Evolutionary conservation across 2,888 invertebrate species (phyloP).

Genomic region (Neelides folsomi): DNA sequence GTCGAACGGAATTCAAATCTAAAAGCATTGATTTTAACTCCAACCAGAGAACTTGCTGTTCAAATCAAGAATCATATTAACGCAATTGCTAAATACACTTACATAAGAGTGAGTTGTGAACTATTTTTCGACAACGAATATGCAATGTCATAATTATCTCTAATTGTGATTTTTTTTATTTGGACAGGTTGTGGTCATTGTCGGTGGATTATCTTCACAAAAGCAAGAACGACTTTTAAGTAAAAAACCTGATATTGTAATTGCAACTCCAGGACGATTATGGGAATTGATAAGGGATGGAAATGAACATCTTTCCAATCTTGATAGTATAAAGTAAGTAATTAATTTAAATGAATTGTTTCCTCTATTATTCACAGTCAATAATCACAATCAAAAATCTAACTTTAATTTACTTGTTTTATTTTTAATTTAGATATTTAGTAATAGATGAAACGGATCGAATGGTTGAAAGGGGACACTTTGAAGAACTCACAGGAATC

Average conservation of each 20-base stretch:
- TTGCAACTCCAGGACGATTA: slow-evolving; percentile 91
- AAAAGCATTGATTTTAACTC: slow-evolving; percentile 78
- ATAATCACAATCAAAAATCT: too few relatives aligned
- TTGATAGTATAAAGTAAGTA: slow-evolving; percentile 53
- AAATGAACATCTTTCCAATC: slow-evolving; percentile 58
- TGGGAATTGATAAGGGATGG: slow-evolving; percentile 84
- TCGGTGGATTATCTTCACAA: slow-evolving; percentile 86
- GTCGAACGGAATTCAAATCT: slow-evolving; percentile 39
- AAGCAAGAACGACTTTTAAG: slow-evolving; percentile 81
- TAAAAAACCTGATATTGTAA: slow-evolving; percentile 78
- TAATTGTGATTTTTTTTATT: not conserved
- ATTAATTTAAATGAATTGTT: not conserved
- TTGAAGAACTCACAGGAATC: slow-evolving; percentile 72
- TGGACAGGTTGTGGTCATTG: slow-evolving; percentile 59
- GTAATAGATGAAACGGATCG: slow-evolving; percentile 98
- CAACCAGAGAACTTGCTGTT: slow-evolving; percentile 89
- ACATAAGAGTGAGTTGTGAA: slow-evolving; percentile 46
- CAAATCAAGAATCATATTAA: slow-evolving; percentile 80
- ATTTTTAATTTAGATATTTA: slow-evolving; percentile 51
- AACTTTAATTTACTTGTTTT: too few relatives aligned
- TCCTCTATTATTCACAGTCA: not conserved
- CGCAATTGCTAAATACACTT: slow-evolving; percentile 65
- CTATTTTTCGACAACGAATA: too few relatives aligned
- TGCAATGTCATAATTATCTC: not conserved
- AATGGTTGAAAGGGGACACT: slow-evolving; percentile 94